phyloP scores from a whole-genome alignment of 2,113 vertebrate genomes.

The Hippocampus guttulatus region DNA sequence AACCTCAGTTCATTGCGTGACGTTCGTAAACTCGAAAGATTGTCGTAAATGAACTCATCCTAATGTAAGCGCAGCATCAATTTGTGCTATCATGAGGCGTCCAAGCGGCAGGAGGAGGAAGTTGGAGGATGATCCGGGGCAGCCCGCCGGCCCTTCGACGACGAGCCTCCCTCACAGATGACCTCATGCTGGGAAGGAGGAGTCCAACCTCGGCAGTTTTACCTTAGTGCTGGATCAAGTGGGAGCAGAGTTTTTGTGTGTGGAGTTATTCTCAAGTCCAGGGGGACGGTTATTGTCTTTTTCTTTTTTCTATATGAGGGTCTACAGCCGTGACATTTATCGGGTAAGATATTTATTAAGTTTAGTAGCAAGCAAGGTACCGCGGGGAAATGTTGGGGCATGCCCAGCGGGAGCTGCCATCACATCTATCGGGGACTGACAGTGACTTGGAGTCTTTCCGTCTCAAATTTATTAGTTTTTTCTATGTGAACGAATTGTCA shows the following conservation, averaged over 20 bases:
- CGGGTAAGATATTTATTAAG: conserved; percentile 58
- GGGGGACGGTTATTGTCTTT: conserved; percentile 52
- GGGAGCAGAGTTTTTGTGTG: conserved; percentile 47
- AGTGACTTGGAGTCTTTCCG: conserved; percentile 1
- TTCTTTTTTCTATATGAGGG: conserved; percentile 13
- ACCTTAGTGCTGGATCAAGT: conserved; percentile 54
- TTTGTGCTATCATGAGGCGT: not conserved
- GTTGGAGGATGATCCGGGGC: not conserved
- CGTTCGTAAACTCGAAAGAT: not conserved
- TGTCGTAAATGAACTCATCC: not conserved
- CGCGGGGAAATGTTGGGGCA: conserved; percentile 64
- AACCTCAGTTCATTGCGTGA: not conserved
- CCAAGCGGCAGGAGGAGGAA: not conserved
- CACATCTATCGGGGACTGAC: conserved; percentile 18
- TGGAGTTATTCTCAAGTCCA: conserved; percentile 56
- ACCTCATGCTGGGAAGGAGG: conserved; percentile 60
- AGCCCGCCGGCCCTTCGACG: conserved; percentile 16
- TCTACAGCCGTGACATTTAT: conserved; percentile 61
- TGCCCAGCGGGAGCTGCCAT: conserved; percentile 43
- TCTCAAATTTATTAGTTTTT: not conserved
- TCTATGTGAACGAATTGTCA: not conserved
- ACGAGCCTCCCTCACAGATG: conserved; percentile 40
- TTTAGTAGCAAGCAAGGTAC: conserved; percentile 16
- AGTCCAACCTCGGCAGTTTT: conserved; percentile 40
- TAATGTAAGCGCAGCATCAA: not conserved